These are phyloP conservation scores for Alectura lathami DNA, from an alignment of 2,113 vertebrate species.

Conservation along the genomic window DNA sequence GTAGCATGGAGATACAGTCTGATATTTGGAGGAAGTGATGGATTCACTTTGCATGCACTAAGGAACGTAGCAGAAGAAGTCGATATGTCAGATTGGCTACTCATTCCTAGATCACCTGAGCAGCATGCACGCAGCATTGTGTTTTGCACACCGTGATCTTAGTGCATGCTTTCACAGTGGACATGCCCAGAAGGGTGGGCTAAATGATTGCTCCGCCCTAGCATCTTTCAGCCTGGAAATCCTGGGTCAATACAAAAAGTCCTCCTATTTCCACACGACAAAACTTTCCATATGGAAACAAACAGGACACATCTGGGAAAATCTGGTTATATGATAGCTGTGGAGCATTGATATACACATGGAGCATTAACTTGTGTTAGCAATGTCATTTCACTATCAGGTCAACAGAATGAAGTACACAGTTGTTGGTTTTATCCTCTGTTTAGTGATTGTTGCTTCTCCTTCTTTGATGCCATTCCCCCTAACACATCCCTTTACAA, in stretches of 20 bases:
- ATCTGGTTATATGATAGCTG: not conserved
- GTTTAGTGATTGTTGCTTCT: not conserved
- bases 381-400: not conserved
- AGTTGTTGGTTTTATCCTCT: not conserved
- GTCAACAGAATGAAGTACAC: not conserved
- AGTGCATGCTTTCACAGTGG: not conserved
- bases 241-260: not conserved
- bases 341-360: not conserved
- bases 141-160: not conserved
- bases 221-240: conserved; percentile 11
- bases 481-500: not conserved
- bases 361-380: not conserved
- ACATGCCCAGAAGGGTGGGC: not conserved
- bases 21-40: not conserved
- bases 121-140: not conserved
- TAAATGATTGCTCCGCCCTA: not conserved
- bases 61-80: not conserved
- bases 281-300: not conserved
- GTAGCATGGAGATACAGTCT: not conserved
- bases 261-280: not conserved
- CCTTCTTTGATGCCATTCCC: not conserved
- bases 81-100: rapidly evolving
- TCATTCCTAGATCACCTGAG: not conserved
- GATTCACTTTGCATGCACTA: not conserved
- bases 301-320: conserved; percentile 11